Evolutionary conservation across 2,113 vertebrate species (phyloP), one percentile per base, ranked within the genome.

Genomic region (Psilopsiagon aymara): DNA sequence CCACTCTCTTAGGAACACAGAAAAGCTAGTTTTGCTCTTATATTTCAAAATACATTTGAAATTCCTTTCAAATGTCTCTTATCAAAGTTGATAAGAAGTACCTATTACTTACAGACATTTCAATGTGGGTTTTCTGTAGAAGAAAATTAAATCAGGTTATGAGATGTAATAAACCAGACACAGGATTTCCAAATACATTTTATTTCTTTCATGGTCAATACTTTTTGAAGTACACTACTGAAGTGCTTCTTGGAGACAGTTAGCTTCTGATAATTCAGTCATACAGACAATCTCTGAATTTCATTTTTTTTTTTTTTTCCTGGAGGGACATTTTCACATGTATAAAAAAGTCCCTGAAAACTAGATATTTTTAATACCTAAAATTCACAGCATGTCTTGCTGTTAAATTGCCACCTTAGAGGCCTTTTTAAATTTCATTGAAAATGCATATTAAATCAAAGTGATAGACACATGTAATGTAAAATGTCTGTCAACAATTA

Each of bases 401-500:
- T 94, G 95, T 92, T 97, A 97, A 97, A 97, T 97, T 97, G 92
- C 88, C 95, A 97, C 95, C 95, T 97, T 96, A 95, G 96, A 97
- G 96, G 93, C 80, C 89, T 96, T 90, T 96, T 95, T 69, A 97
- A 97, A 96, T 96, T 97, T 97, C 94, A 90, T 93, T 97, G 95
- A 97, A 97, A 97, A 97, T 96, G 97, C 96, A 95, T 96, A 97
- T 97, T 97, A 96, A 97, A 96, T 97, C 97, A 97, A 97, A 96
- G 94, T 97, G 97, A 97, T 94, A 97, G 97, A 95, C 96, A 96
- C 90, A 91, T 94, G 95, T 95, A 97, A 95, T 95, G 92, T 93
- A 97, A 96, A 96, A 92, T 96, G 97, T 96, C 96, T 97, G 92
- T 96, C 97, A 97, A 97, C 95, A 97, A 95, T 93, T 95, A 97